Base-by-base conservation (phyloP, 2,113 vertebrate species). In the Ivindomyrus marchei region DNA sequence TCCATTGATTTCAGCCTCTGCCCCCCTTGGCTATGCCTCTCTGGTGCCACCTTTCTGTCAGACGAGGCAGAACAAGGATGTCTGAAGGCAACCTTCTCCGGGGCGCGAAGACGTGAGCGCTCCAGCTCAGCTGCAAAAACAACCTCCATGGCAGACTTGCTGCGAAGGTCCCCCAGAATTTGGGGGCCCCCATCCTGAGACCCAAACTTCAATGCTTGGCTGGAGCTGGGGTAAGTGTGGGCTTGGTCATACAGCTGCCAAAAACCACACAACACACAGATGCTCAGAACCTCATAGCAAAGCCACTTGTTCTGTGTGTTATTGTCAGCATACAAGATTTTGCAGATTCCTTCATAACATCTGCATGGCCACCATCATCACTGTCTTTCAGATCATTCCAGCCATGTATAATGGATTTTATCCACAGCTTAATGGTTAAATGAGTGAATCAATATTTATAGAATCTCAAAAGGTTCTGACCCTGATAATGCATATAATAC, bases 31-130 rank as follows among this genome's bases (percentile, higher is more conserved):
- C 31, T 91, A 5, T 62, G 90, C 77, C 94, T 90, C 0, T 66
- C 6, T 0, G 95, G 94, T 15, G 97, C 96, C 89, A 91, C 93
- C 52, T 47, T 70, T 88, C 96, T 97, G 0, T 56, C 50, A 85
- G 95, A 94, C 0, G 96, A 97, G 0, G 95, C 94, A 53, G 97
- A 97, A 19, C 96, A 95, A 8, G 94, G 94, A 85, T 97, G 97
- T 1, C 95, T 92, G 0, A 96, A 94, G 45, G 95, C 89, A 2
- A 77, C 31, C 0, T 94, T 56, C 58, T 95, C 89, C 92, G 90
- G 90, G 92, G 92, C 90, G 90, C 96, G 92, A 0, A 95, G 95
- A 89, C 91, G 96, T 86, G 96, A 95, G 45, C 86, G 90, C 50
- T 96, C 95, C 88, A 95, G 70, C 66, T 96, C 95, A 0, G 94